phyloP scores from a whole-genome alignment of 2,113 vertebrate genomes.

The Nesogale talazaci region DNA sequence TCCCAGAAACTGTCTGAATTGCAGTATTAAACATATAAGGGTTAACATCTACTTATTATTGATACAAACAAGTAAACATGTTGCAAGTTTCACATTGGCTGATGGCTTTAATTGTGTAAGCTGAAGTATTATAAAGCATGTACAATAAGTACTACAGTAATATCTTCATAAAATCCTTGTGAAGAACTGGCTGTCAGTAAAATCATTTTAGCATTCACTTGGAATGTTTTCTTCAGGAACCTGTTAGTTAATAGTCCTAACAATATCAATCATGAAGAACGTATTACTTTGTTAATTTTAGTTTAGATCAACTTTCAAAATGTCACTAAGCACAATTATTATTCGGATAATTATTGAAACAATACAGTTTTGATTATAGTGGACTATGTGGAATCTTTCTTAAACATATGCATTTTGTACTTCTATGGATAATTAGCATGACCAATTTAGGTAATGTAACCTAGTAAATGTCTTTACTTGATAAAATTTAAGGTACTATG shows the following conservation, averaged over 20 bases:
- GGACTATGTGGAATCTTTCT: not conserved
- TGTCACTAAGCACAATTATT: slow-evolving; percentile 15
- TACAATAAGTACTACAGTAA: not conserved
- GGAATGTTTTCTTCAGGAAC: not conserved
- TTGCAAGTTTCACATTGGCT: slow-evolving; percentile 26
- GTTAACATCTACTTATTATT: slow-evolving; percentile 6
- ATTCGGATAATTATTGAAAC: slow-evolving; percentile 13
- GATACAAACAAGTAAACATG: slow-evolving; percentile 3
- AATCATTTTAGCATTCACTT: slow-evolving; percentile 22
- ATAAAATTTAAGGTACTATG: slow-evolving; percentile 21
- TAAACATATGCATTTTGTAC: not conserved
- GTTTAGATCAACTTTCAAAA: not conserved
- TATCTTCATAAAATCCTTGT: slow-evolving; percentile 11
- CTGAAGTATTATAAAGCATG: slow-evolving; percentile 17
- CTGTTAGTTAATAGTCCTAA: slow-evolving; percentile 5
- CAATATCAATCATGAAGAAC: slow-evolving; percentile 24
- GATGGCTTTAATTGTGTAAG: slow-evolving; percentile 42
- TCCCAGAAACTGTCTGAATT: not conserved
- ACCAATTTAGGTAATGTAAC: slow-evolving; percentile 39
- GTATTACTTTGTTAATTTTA: slow-evolving; percentile 35
- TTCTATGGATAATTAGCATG: slow-evolving; percentile 37
- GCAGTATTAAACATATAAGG: not conserved
- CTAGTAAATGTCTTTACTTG: slow-evolving; percentile 22
- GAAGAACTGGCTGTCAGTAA: slow-evolving; percentile 3
- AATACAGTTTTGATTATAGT: slow-evolving; percentile 26